These are phyloP conservation scores for Aplidium turbinatum DNA, from an alignment of 23 tunicate species.

Conservation along the genomic window DNA sequence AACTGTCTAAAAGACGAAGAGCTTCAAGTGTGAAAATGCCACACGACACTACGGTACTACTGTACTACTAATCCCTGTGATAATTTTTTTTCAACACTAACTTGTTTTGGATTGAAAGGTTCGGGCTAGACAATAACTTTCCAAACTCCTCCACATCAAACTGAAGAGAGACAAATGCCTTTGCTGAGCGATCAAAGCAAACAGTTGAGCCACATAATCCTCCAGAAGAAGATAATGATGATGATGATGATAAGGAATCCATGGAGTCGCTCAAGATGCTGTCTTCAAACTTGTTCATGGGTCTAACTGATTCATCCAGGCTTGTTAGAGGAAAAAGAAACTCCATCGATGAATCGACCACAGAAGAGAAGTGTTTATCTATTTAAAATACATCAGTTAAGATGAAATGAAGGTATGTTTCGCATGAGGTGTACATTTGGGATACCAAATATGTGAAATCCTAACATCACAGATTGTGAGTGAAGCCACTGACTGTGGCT, in stretches of 20 bases:
- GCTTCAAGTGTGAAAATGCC: too few relatives aligned
- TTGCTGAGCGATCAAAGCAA: constrained; percentile 24
- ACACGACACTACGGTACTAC: too few relatives aligned
- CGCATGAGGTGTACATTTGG: too few relatives aligned
- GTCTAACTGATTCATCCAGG: neutral
- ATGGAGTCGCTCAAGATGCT: constrained; percentile 18
- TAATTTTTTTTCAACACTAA: too few relatives aligned
- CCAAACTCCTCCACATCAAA: constrained; percentile 1
- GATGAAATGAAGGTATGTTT: too few relatives aligned
- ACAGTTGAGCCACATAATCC: neutral
- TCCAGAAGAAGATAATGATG: neutral
- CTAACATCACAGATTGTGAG: too few relatives aligned
- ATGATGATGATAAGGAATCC: constrained; percentile 12
- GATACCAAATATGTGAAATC: too few relatives aligned
- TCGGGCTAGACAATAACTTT: constrained; percentile 3
- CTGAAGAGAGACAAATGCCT: neutral
- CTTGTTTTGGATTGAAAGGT: constrained; percentile 29
- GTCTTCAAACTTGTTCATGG: neutral
- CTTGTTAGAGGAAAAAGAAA: neutral
- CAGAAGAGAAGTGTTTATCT: too few relatives aligned
- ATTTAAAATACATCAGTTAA: too few relatives aligned
- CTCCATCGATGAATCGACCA: constrained; percentile 24
- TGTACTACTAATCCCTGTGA: too few relatives aligned
- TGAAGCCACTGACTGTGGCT: too few relatives aligned
- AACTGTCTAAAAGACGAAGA: too few relatives aligned